These are phyloP conservation scores for Trachelipus rathkii DNA, from an alignment of 1,140 invertebrate genomes.

Conservation along the genomic window DNA sequence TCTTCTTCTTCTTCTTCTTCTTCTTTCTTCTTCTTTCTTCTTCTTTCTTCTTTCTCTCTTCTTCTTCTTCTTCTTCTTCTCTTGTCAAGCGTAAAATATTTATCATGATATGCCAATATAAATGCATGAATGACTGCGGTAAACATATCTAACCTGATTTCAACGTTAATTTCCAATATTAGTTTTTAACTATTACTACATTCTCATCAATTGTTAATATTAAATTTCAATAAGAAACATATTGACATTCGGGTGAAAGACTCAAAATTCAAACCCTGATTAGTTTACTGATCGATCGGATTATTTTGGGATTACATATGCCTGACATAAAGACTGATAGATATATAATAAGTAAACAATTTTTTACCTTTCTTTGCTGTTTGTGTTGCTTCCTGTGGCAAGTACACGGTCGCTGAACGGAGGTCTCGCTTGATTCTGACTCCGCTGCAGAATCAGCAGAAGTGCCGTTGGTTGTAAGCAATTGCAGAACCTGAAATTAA, in stretches of 20 bases:
- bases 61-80: slow-evolving; percentile 2
- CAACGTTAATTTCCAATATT: too few relatives aligned
- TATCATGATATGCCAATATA: not conserved
- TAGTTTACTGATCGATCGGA: too few relatives aligned
- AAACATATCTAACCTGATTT: too few relatives aligned
- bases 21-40: not conserved
- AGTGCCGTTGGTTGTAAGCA: slow-evolving; percentile 69
- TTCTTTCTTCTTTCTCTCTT: slow-evolving; percentile 6
- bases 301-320: too few relatives aligned
- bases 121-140: not conserved
- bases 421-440: slow-evolving; percentile 43
- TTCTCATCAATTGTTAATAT: too few relatives aligned
- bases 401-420: slow-evolving; percentile 30
- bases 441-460: slow-evolving; percentile 58
- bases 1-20: not conserved
- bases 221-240: too few relatives aligned
- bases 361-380: not conserved
- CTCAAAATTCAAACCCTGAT: too few relatives aligned
- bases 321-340: too few relatives aligned
- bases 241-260: too few relatives aligned
- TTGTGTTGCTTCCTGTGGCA: slow-evolving; percentile 30
- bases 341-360: too few relatives aligned
- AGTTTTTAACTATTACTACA: not conserved
- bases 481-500: slow-evolving; percentile 63
- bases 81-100: not conserved